phyloP scores from a whole-genome alignment of 2,888 invertebrate genomes.

The Tipula helvola region DNA sequence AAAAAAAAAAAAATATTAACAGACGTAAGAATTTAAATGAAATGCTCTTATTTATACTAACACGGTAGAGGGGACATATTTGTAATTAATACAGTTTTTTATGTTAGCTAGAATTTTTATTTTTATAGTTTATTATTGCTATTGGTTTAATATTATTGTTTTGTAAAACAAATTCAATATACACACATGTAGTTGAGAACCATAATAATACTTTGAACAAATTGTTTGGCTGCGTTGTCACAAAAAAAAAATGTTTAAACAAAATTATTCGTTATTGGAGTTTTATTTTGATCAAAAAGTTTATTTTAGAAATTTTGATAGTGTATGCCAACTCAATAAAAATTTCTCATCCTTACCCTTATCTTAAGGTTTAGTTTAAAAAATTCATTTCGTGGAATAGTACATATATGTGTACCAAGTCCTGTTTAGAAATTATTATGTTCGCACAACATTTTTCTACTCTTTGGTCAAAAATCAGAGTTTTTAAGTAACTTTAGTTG shows the following conservation, averaged over 20 bases:
- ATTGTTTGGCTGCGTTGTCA: not conserved
- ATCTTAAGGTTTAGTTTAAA: no score
- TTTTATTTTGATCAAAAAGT: no score
- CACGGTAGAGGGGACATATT: not conserved
- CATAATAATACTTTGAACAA: not conserved
- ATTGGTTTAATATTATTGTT: not conserved
- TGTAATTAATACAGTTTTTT: not conserved
- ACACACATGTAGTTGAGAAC: not conserved
- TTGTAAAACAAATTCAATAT: not conserved
- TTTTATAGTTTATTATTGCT: not conserved
- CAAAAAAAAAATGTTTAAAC: not conserved
- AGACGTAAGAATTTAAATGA: not conserved
- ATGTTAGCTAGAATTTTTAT: not conserved
- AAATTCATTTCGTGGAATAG: no score
- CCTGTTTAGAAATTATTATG: no score
- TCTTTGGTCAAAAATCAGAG: no score
- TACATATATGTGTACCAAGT: no score
- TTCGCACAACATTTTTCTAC: no score
- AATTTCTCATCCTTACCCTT: no score
- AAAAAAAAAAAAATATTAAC: not conserved
- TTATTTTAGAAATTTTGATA: no score
- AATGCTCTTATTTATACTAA: not conserved
- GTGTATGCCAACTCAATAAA: no score
- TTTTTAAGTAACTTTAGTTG: no score
- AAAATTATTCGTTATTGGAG: not conserved